Conservation (phyloP, 2,113 vertebrate species). For the Mirounga angustirostris region DNA sequence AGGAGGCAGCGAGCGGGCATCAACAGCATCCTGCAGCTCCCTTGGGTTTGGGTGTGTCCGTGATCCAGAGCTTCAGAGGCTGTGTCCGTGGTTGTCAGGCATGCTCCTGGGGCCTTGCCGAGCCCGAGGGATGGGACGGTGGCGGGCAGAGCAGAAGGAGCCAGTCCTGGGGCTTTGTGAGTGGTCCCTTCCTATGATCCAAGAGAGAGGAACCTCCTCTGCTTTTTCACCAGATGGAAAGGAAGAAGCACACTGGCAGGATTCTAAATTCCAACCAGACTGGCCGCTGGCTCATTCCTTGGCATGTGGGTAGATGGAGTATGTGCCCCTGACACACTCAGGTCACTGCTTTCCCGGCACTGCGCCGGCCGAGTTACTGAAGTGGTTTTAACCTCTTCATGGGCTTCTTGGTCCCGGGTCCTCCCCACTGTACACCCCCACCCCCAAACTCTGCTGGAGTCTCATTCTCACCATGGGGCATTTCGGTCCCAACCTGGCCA, state of each 20-base stretch:
- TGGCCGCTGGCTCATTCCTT: rapidly evolving
- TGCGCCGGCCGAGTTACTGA: neutral
- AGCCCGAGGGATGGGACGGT: neutral
- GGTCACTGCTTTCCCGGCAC: neutral
- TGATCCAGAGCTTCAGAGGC: neutral
- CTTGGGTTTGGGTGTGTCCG: neutral
- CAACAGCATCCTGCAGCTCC: neutral
- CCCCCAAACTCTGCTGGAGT: neutral
- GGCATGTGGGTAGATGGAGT: rapidly evolving
- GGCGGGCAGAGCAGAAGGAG: neutral
- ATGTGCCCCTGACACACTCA: rapidly evolving
- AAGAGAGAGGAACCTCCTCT: neutral
- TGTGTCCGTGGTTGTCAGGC: neutral
- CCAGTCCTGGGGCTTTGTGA: neutral
- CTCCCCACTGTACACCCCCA: neutral
- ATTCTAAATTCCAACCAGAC: neutral
- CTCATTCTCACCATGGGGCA: neutral
- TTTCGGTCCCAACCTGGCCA: neutral
- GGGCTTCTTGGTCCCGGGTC: neutral
- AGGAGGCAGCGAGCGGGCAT: neutral
- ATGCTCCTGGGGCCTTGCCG: rapidly evolving
- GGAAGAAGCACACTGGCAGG: neutral
- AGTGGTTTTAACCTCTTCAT: neutral
- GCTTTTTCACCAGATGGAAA: neutral
- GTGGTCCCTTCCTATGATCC: neutral